Evolutionary conservation across 2,797 vertebrate species (phyloP), one percentile per base, ranked within the genome.

Genomic region (Acrossocheilus fasciatus): DNA sequence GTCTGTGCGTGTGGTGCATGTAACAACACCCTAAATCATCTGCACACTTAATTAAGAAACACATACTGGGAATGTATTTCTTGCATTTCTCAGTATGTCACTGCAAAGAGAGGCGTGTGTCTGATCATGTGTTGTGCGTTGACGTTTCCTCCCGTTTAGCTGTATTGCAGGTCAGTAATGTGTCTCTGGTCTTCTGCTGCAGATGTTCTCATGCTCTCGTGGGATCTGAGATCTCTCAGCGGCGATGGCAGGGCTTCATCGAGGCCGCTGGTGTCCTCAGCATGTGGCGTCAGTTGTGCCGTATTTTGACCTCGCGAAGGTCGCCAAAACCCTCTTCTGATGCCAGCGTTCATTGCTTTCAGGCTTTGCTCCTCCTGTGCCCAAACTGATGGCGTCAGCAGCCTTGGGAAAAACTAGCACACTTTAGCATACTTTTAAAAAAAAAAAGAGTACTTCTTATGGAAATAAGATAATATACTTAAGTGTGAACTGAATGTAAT

Each of bases 191-290:
- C 72, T 30, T 26, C n/a, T 57, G 66, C 23, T 62, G 36, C 69
- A 73, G 18, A 62, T 83, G 69, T 75, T 83, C 69, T 59, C 9
- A 9, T 26, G 52, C 9, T 74, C 45, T 74, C 6, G 23, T 5
- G 66, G 34, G 80, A 26, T 70, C 2, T 81, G 30, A 4, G 80
- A 18, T 64, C 57, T 18, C 59, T 64, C 77, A 2, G 39, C 77
- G 18, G 23, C 41, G 6, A 14, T 64, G 20, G 11, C 77, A 45
- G 57, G 39, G 17, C 18, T 68, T 20, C 17, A 54, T 8, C 70
- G 52, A 70, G 41, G 18, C 17, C 26, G 81, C 69, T 62, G 69
- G 69, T 14, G 52, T 83, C 69, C 69, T 74, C 69, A 62, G 23
- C 81, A 62, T 83, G 41, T 47, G 82, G 54, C 1, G n/a, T 36